Base-by-base conservation (phyloP, 1,140 invertebrate species). In the Tigriopus japonicus region DNA sequence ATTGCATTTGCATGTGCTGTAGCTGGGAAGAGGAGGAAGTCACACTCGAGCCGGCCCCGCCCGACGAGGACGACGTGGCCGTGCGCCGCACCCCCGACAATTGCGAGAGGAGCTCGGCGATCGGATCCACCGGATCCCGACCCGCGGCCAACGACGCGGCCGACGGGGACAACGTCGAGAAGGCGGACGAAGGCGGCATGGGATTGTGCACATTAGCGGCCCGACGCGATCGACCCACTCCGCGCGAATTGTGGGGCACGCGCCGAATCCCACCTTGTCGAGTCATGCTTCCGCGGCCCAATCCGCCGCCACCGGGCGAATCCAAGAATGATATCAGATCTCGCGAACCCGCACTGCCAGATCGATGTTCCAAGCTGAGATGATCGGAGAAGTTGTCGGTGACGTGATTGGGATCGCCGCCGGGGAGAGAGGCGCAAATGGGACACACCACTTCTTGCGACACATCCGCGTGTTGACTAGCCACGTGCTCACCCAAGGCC, bases 351-450 rank as follows among this genome's bases (percentile, higher is more conserved):
- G 23, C 14, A 7, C 60, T 35, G 41, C 54, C 28, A 17, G 65
- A 84, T 67, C 87, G 81, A 77, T 98, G 93, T 70, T 97, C 91
- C 64, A 95, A 73, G 65, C 86, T 89, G 67, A 98, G 79, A 79
- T 97, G 93, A 68, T 87, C 87, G 66, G 89, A 84, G 77, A 97
- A 94, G 76, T 98, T 93, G 77, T 97, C 91, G 64, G 92, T 95
- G 68, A 95, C 86, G 70, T 93, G 81, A 77, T 96, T 97, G 62
- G 93, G 91, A 73, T 98, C 94, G 40, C 90, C 91, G 66, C 90
- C 90, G 59, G 90, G 90, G 71, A 90, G 77, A 59, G 89, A 85
- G 52, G 92, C 92, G 79, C 93, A 97, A 62, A 97, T 82, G 66
- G 93, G 93, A 77, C 93, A 98, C 51, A 97, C 87, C n/a, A 61